phyloP scores from a whole-genome alignment of 2,113 vertebrate genomes.

The Epinephelus cyanopodus region DNA sequence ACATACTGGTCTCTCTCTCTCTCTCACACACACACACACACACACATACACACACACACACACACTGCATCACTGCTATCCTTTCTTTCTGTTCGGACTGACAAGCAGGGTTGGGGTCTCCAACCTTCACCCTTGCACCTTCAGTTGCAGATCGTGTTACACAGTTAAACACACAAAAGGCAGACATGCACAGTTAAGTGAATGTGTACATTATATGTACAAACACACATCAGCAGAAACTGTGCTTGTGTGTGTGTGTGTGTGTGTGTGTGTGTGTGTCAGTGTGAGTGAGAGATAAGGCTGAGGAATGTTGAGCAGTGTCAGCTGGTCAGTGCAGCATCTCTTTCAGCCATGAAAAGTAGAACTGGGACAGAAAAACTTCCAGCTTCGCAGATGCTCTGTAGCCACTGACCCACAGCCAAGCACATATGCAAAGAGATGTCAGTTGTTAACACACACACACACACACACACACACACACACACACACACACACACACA shows the following conservation, averaged over 20 bases:
- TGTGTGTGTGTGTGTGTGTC: background rate
- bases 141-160: conserved; percentile 59
- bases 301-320: conserved; percentile 25
- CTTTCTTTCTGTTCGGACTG: conserved; percentile 53
- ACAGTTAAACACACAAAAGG: conserved; percentile 10
- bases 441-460: conserved; percentile 31
- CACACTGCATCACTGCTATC: conserved; percentile 56
- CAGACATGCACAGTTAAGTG: background rate
- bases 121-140: conserved; percentile 44
- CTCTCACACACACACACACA: conserved; percentile 21
- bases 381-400: conserved; percentile 63
- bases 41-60: conserved; percentile 41
- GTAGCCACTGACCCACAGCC: conserved; percentile 52
- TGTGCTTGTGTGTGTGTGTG: background rate
- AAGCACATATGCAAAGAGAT: conserved; percentile 45
- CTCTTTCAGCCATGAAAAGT: conserved; percentile 36
- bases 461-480: conserved; percentile 31
- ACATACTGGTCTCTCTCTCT: conserved; percentile 72
- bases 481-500: conserved; percentile 30
- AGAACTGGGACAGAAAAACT: conserved; percentile 25
- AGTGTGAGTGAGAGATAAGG: conserved; percentile 1
- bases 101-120: conserved; percentile 33
- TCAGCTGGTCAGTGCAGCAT: conserved; percentile 57
- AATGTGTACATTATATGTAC: background rate
- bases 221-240: background rate